Conservation (phyloP, 2,113 vertebrate genomes). For the Gasterosteus nipponicus region DNA sequence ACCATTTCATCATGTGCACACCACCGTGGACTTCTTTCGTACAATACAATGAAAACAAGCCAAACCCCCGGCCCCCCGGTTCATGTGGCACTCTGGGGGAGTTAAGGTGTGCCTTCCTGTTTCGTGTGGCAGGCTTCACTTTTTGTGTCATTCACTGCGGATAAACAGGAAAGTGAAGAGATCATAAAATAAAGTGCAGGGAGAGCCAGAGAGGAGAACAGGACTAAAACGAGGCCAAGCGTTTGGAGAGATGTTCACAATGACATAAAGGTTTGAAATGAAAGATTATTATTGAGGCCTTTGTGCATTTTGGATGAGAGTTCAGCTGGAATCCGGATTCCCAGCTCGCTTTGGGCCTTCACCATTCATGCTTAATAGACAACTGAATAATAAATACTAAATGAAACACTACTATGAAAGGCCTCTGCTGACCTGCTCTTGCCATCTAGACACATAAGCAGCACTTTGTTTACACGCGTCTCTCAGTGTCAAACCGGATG, state of each 20-base stretch:
- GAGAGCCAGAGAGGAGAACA: not conserved
- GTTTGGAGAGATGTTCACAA: constrained; percentile 12
- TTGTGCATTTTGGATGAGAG: not conserved
- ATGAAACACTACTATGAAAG: not conserved
- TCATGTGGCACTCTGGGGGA: constrained; percentile 12
- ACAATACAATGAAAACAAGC: not conserved
- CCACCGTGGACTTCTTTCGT: not conserved
- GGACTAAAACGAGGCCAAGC: not conserved
- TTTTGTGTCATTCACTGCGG: constrained; percentile 3
- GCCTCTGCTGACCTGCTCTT: not conserved
- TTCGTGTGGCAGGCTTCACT: constrained; percentile 40
- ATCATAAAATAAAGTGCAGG: constrained; percentile 3
- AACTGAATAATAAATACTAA: not conserved
- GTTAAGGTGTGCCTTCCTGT: constrained; percentile 59
- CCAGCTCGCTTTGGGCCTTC: not conserved
- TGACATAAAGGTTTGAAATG: constrained; percentile 9
- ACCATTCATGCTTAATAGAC: not conserved
- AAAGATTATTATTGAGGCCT: not conserved
- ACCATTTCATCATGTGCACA: not conserved
- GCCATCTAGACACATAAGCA: not conserved
- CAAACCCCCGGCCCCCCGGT: constrained; percentile 19
- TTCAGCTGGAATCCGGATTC: constrained; percentile 6
- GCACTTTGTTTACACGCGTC: not conserved
- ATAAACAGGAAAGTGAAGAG: constrained; percentile 18
- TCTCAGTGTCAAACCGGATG: constrained; percentile 12